Evolutionary conservation across 2,888 invertebrate genomes (phyloP), one percentile per base, ranked within the genome.

Genomic region (Neoscelio sp.): DNA sequence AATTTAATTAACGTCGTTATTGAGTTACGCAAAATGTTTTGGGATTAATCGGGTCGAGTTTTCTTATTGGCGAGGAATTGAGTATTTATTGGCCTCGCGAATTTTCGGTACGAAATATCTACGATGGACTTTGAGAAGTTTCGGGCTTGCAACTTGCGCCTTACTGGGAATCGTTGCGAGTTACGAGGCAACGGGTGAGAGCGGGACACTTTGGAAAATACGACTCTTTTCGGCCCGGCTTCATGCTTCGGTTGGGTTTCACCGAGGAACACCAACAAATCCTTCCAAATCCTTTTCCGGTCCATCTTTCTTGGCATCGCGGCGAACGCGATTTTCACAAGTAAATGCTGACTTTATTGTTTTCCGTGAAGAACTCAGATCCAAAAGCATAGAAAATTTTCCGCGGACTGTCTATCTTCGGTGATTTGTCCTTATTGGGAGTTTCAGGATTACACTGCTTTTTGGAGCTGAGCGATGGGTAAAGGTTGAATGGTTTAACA

Each of bases 261-360:
- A 15, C 26, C 48, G 8, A 46, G 48, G 64, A 60, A 60, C 76
- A 65, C 64, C 77, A 50, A 65, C 70, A 77, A 77, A 77, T 77
- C 65, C 65, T 44, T 28, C 20, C 44, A 60, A 71, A 77, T 70
- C 64, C 50, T 58, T 65, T 60, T 64, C 35, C 44, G 46, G 77
- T 52, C 58, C 65, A 65, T 77, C 77, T 64, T 58, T 52, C 15
- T 18, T 44, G 13, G 10, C 58, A 12, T 58, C 30, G 30, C 54
- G 54, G 46, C 7, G 26, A 38, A 15, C 50, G 60, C 73, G 38
- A 42, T 64, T 54, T 64, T 38, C n/a, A 26, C 4, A 17, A 50
- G 58, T 26, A 48, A 68, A 54, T 62, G 46, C 75, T 46, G 68
- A 76, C 68, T 68, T 75, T 75, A 75, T 75, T 75, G 75, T 75